Percentiles rank a stretch among this genome's conserved stretches.
Evolutionary conservation across 2,113 vertebrate species (phyloP).

Genomic region (Nothocercus julius): DNA sequence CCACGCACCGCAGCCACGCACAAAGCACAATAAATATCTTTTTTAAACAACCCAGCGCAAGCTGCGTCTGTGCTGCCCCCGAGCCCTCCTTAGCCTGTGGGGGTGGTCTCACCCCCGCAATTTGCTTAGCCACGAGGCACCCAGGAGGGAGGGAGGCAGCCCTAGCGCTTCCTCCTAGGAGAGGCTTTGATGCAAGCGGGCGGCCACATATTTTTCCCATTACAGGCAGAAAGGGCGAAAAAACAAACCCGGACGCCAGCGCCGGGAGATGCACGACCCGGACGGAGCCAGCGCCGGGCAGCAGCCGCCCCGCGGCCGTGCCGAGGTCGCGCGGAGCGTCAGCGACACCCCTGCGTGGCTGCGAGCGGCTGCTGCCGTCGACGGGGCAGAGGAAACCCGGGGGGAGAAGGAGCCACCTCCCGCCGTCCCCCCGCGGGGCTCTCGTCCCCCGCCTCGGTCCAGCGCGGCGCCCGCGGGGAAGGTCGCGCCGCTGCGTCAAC

Average conservation of each 20-base stretch:
- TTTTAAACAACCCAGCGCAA: neutral
- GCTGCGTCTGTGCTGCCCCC: neutral
- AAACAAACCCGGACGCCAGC: accelerated
- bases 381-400: neutral
- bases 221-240: neutral
- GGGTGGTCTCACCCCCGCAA: too few relatives aligned
- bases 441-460: neutral
- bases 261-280: neutral
- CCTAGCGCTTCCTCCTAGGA: accelerated
- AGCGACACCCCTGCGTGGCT: too few relatives aligned
- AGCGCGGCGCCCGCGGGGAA: neutral
- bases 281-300: neutral
- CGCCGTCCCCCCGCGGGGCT: neutral
- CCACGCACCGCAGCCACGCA: too few relatives aligned
- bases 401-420: neutral
- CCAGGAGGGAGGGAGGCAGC: neutral
- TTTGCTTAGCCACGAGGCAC: too few relatives aligned
- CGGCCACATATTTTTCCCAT: neutral
- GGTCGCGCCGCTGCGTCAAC: neutral
- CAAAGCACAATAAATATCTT: neutral
- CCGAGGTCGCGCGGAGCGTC: too few relatives aligned
- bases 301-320: neutral
- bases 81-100: too few relatives aligned
- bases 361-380: neutral
- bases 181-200: accelerated